phyloP scores from a whole-genome alignment of 2,797 vertebrate species.

The Dendrocincla fuliginosa region DNA sequence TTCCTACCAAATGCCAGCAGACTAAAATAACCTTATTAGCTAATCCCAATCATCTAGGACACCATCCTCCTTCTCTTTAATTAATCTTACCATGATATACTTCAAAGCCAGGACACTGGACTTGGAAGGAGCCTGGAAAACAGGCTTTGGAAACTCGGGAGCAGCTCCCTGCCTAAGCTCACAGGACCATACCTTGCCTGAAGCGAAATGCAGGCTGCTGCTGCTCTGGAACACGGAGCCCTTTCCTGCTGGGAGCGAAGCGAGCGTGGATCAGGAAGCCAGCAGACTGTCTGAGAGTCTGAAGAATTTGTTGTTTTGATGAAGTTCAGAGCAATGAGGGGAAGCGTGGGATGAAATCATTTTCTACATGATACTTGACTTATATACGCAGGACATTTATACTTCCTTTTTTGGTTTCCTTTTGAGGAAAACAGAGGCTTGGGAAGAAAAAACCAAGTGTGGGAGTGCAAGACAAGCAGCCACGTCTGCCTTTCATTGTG shows the following conservation, averaged over 20 bases:
- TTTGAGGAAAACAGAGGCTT: not conserved
- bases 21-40: not conserved
- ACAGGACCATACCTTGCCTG: not conserved
- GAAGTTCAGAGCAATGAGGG: not conserved
- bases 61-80: not conserved
- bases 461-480: not conserved
- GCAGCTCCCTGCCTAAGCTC: not conserved
- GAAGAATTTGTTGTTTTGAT: not conserved
- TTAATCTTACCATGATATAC: not conserved
- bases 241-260: not conserved
- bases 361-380: not conserved
- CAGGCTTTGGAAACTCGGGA: not conserved
- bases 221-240: not conserved
- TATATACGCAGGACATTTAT: not conserved
- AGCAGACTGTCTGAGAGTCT: not conserved
- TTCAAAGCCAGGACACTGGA: not conserved
- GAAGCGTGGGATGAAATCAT: constrained; percentile 25
- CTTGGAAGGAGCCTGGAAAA: not conserved
- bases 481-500: not conserved
- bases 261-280: not conserved
- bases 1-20: not conserved
- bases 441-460: not conserved
- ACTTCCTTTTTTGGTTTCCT: constrained; percentile 54
- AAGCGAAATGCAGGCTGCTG: not conserved
- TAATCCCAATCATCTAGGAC: not conserved